These are phyloP conservation scores for Rhysida immarginata DNA, from an alignment of 1,140 invertebrate species.

Conservation along the genomic window DNA sequence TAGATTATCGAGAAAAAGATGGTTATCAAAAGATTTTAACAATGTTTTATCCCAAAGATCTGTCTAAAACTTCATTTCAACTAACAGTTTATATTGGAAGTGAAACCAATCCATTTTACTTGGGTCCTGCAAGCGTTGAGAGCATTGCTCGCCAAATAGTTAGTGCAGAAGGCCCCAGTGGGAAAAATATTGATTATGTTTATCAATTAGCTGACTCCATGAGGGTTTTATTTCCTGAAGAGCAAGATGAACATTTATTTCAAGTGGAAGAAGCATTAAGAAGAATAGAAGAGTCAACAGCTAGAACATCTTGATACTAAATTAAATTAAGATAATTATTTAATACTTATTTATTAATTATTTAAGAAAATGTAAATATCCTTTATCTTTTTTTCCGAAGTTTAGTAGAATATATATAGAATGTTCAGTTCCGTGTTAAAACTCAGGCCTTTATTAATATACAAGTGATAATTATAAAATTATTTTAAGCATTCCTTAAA, in stretches of 20 bases:
- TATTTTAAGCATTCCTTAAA: no score
- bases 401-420: no score
- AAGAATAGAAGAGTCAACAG: no score
- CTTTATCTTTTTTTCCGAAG: no score
- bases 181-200: slow-evolving; percentile 73
- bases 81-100: slow-evolving; percentile 71
- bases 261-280: slow-evolving; percentile 47
- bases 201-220: slow-evolving; percentile 66
- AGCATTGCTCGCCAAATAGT: slow-evolving; percentile 64
- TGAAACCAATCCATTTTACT: slow-evolving; percentile 54
- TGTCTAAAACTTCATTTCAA: slow-evolving; percentile 36
- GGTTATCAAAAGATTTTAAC: slow-evolving; percentile 57
- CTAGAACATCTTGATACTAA: no score
- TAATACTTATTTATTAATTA: no score
- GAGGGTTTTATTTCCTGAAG: slow-evolving; percentile 49
- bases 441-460: no score
- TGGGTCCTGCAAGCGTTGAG: slow-evolving; percentile 51
- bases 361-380: no score
- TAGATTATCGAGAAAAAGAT: slow-evolving; percentile 79
- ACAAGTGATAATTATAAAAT: no score
- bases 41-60: slow-evolving; percentile 46
- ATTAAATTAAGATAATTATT: no score
- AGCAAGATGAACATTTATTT: slow-evolving; percentile 49
- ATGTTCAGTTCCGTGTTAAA: no score
- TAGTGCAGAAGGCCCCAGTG: slow-evolving; percentile 57